phyloP scores from a whole-genome alignment of 2,888 invertebrate genomes.

The Acleris holmiana region DNA sequence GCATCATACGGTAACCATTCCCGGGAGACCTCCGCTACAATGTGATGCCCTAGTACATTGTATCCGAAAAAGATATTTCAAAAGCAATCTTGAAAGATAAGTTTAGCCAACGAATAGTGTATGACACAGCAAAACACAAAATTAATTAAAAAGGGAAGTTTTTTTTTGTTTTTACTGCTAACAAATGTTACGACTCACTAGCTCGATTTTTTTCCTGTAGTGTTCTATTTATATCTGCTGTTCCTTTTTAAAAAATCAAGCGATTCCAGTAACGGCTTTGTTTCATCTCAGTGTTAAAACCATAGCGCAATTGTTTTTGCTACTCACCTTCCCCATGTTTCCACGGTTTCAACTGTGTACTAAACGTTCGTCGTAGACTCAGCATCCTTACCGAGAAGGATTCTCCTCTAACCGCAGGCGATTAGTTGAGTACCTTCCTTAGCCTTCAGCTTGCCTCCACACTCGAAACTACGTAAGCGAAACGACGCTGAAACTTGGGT shows the following conservation, averaged over 20 bases:
- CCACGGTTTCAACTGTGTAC: neutral
- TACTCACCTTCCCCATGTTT: neutral
- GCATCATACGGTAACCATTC: constrained; percentile 52
- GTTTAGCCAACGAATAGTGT: too few species aligned
- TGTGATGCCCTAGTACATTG: constrained; percentile 8
- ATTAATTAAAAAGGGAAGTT: too few species aligned
- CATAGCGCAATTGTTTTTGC: neutral
- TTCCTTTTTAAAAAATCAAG: too few species aligned
- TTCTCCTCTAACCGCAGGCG: neutral
- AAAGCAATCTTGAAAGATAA: too few species aligned
- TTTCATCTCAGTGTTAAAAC: neutral
- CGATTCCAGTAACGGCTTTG: too few species aligned
- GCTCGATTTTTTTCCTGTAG: too few species aligned
- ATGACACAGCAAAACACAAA: too few species aligned
- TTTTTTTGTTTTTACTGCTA: too few species aligned
- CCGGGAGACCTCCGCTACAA: constrained; percentile 42
- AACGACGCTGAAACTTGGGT: neutral
- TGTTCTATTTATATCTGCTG: too few species aligned
- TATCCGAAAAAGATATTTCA: too few species aligned
- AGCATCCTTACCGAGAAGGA: neutral
- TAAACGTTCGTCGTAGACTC: neutral
- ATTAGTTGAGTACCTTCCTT: neutral
- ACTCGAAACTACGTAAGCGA: neutral
- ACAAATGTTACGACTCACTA: too few species aligned
- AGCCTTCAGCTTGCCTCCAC: neutral